Conservation (phyloP, 1,140 invertebrate genomes). For the Diorhabda carinulata region DNA sequence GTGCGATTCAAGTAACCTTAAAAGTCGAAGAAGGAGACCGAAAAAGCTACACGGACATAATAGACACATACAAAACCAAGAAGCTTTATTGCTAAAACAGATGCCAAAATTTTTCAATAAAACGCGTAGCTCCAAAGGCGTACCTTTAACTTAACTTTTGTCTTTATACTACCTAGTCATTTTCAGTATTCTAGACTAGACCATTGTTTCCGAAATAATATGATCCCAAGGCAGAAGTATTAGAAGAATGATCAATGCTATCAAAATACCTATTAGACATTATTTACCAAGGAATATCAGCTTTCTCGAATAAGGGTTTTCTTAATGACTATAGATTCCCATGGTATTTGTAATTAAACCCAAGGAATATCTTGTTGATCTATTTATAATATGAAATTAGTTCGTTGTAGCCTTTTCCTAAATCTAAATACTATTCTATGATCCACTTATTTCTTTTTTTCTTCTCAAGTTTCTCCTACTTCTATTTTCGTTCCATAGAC, state of each 20-base stretch:
- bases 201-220: neutral
- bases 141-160: slow-evolving; percentile 6
- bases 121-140: slow-evolving; percentile 11
- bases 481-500: no score
- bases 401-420: no score
- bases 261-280: no score
- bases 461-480: no score
- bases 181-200: slow-evolving; percentile 29
- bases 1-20: slow-evolving; percentile 34
- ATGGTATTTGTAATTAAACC: no score
- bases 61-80: neutral
- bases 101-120: slow-evolving; percentile 10
- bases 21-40: neutral
- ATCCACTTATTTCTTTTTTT: no score
- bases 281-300: no score
- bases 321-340: no score
- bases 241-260: neutral
- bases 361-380: no score
- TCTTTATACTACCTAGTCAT: slow-evolving; percentile 30
- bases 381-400: no score
- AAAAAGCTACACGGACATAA: slow-evolving; percentile 6
- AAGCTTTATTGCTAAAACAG: slow-evolving; percentile 4
- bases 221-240: neutral
- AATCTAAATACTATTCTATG: no score
- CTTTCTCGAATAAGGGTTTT: no score